A percentile compares a stretch with the other conserved stretches of the same genome.
These are phyloP conservation scores for Ceyx cyanopectus DNA, from an alignment of 2,113 vertebrate genomes.

Conservation along the genomic window DNA sequence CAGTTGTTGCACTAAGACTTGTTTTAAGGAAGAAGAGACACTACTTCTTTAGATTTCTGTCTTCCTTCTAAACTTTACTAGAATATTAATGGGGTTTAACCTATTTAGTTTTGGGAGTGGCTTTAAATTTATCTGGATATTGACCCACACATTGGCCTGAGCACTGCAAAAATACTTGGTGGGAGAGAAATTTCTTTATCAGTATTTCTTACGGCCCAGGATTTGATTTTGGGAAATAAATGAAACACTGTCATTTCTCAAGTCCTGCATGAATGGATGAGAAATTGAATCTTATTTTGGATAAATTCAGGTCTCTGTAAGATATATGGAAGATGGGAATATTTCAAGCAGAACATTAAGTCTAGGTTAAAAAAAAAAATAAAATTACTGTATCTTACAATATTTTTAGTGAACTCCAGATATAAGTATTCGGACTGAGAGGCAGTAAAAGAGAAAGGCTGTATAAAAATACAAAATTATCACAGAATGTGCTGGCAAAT, in stretches of 20 bases:
- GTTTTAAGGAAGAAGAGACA: neutral
- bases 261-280: neutral
- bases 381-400: neutral
- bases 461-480: neutral
- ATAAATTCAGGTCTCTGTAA: neutral
- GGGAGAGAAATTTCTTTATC: neutral
- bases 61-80: neutral
- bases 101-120: neutral
- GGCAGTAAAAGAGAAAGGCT: neutral
- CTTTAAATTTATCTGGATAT: neutral
- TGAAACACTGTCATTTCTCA: neutral
- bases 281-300: slow-evolving; percentile 8
- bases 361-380: neutral
- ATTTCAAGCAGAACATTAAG: neutral
- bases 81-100: neutral
- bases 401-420: neutral
- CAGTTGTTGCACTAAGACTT: neutral
- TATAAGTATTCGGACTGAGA: neutral
- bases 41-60: neutral
- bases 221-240: neutral
- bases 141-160: neutral
- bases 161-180: neutral
- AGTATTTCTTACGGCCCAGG: neutral
- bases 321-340: neutral
- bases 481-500: neutral